Percentiles rank a stretch among this genome's conserved stretches.
Conservation (phyloP, 2,888 invertebrate genomes). For the Polietes domitor region DNA sequence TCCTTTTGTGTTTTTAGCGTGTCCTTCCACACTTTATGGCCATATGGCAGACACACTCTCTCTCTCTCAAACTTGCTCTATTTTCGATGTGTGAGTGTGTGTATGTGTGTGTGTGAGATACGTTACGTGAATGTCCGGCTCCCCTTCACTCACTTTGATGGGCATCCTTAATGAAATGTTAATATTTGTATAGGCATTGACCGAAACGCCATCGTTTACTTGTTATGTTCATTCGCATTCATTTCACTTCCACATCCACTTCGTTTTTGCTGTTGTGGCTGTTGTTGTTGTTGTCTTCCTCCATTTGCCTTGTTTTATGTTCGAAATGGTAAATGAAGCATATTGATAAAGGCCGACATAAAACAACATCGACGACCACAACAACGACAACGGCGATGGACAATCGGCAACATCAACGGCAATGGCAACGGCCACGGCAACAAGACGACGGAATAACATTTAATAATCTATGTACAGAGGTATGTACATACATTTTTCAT, state of each 20-base stretch:
- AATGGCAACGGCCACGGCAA: background rate
- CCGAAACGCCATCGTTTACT: conserved; percentile 42
- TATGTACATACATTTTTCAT: conserved; percentile 4
- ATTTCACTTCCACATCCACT: background rate
- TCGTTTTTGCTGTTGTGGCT: conserved; percentile 7
- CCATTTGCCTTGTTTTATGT: background rate
- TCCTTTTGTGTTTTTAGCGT: conserved; percentile 5
- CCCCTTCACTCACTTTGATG: background rate
- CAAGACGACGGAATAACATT: conserved; percentile 11
- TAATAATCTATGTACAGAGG: too few species aligned
- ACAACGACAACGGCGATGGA: background rate
- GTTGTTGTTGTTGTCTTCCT: background rate
- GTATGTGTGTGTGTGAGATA: background rate
- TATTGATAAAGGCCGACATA: conserved; percentile 17
- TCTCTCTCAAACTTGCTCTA: background rate
- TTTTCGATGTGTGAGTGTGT: conserved; percentile 14
- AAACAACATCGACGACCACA: background rate
- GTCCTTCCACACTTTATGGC: background rate
- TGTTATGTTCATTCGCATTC: background rate
- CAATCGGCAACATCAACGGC: background rate
- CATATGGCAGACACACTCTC: background rate
- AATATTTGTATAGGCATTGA: conserved; percentile 63
- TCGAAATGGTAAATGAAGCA: conserved; percentile 4
- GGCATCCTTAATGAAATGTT: conserved; percentile 60
- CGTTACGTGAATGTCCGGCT: background rate